Conservation (phyloP, 2,113 vertebrate species). For the Coregonus clupeaformis region DNA sequence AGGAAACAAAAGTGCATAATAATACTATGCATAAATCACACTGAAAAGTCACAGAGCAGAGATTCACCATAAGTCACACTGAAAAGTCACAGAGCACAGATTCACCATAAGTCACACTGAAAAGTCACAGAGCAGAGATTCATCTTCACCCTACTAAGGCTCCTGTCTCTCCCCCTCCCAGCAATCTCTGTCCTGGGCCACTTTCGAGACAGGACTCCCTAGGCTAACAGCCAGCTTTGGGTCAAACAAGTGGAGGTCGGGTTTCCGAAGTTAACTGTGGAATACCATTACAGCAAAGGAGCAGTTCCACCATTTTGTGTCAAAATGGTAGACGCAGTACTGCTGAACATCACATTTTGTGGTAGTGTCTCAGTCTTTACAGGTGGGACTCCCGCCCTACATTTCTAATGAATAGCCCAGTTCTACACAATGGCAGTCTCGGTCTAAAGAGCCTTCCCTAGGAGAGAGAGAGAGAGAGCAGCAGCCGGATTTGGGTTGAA, state of each 20-base stretch:
- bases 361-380: background rate
- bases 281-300: background rate
- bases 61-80: conserved; percentile 51
- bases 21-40: conserved; percentile 54
- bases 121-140: conserved; percentile 46
- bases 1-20: conserved; percentile 67
- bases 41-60: conserved; percentile 49
- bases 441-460: conserved; percentile 27
- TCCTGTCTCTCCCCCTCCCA: conserved; percentile 33
- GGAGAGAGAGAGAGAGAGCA: conserved; percentile 35
- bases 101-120: conserved; percentile 50
- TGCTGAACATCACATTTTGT: no score
- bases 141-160: conserved; percentile 35
- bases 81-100: conserved; percentile 45
- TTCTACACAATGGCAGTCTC: background rate
- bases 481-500: conserved; percentile 4
- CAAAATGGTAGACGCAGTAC: background rate
- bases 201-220: background rate
- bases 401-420: background rate
- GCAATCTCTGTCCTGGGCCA: conserved; percentile 5
- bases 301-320: background rate
- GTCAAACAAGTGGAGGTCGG: background rate
- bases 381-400: background rate
- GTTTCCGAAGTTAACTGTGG: background rate
- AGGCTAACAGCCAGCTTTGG: background rate